Evolutionary conservation across 2,113 vertebrate genomes (phyloP).

Genomic region (Myxocyprinus asiaticus): DNA sequence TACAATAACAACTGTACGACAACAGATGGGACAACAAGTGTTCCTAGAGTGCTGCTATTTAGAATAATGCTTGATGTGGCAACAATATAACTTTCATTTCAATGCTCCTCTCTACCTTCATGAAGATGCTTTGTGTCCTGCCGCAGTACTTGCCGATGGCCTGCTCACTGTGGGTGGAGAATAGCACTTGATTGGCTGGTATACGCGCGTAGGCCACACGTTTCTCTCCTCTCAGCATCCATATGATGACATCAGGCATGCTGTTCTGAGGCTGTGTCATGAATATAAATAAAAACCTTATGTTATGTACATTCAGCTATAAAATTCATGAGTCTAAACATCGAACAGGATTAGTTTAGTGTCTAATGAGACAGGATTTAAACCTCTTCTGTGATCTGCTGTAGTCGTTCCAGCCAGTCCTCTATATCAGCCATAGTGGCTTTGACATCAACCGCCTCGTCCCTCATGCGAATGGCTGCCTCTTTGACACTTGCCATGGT

Average conservation of each 20-base stretch:
- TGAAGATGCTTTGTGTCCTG: conserved; percentile 84
- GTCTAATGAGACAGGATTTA: neutral
- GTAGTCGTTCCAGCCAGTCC: conserved; percentile 87
- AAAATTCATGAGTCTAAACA: neutral
- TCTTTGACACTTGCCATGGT: conserved; percentile 77
- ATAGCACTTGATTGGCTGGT: conserved; percentile 88
- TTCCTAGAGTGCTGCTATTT: too few species aligned
- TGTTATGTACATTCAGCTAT: neutral
- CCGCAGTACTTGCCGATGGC: conserved; percentile 90
- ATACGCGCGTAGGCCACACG: conserved; percentile 89
- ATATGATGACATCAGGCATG: conserved; percentile 95
- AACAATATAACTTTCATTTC: too few species aligned
- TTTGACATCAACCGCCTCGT: conserved; percentile 82
- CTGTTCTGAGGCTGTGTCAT: conserved; percentile 89
- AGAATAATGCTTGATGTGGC: too few species aligned
- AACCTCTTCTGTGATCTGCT: conserved; percentile 90
- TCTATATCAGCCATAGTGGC: conserved; percentile 86
- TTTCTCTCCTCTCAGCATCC: conserved; percentile 96
- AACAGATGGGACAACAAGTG: too few species aligned
- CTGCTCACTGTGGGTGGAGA: conserved; percentile 81
- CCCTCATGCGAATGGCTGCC: conserved; percentile 77
- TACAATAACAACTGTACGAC: too few species aligned
- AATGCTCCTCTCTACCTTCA: conserved; percentile 79
- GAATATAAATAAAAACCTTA: neutral
- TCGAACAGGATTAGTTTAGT: neutral